Evolutionary conservation across 37 sponge, comb jelly and placozoan genomes (phyloP), one percentile per base, ranked within the genome.

Genomic region (Dysidea cf. avara): DNA sequence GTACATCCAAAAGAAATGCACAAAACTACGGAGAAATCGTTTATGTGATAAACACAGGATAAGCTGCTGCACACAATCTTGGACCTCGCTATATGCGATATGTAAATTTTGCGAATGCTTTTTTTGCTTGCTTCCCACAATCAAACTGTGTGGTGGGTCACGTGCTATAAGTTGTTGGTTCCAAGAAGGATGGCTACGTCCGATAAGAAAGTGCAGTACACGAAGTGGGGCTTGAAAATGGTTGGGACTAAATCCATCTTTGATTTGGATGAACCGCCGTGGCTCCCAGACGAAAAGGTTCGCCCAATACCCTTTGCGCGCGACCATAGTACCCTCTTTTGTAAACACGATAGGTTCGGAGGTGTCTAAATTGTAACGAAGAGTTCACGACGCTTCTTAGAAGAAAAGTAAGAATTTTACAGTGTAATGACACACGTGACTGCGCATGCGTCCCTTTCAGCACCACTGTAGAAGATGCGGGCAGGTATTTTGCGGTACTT

Each of bases 381-480:
- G 24, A 33, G 6, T 88, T 88, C 66, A 63, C n/a, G n/a, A n/a
- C 79, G n/a, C 39, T 88, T 40, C 18, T 70, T 26, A 53, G 68
- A 55, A 71, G 88, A 60, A 35, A 74, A 53, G 88, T 88, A 73
- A 60, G 81, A 32, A 29, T 35, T 56, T n/a, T n/a, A n/a, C n/a
- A n/a, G n/a, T n/a, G n/a, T n/a, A n/a, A n/a, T n/a, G n/a, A n/a
- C n/a, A n/a, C n/a, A n/a, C n/a, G n/a, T n/a, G n/a, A n/a, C n/a
- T n/a, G n/a, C n/a, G n/a, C n/a, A n/a, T 64, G 35, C 24, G 7
- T 64, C 11, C n/a, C 13, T 3, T 26, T 22, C 58, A 91, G 92
- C 92, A 91, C 49, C 92, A 91, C 74, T 91, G 92, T 39, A 67
- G 92, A 14, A 60, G 85, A 14, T 91, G 92, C 72, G 92, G 92